Base-by-base conservation (phyloP, 2,888 invertebrate species). In the Drosophila emarginata region DNA sequence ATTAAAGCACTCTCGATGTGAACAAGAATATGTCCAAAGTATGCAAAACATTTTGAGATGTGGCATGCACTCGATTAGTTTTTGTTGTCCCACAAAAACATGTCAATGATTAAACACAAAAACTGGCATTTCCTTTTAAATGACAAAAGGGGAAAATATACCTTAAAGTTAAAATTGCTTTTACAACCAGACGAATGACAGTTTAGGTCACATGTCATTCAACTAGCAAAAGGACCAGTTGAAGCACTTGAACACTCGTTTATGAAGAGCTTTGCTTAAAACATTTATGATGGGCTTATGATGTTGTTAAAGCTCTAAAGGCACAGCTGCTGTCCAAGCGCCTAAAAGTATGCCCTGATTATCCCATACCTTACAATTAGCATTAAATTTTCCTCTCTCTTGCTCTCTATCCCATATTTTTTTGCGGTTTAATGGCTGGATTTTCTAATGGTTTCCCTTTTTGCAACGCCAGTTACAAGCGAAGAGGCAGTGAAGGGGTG, bases 191-290 rank as follows among this genome's bases (percentile, higher is more conserved):
- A 65, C 74, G 72, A 81, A 76, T 80, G 70, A 62, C 75, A 72
- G 72, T 80, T 69, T 53, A 61, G 81, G 77, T 72, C 72, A 72
- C 68, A 86, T 69, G 80, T 79, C 79, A 80, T 80, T 79, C 77
- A 74, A 61, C 61, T 69, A 65, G 66, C 61, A 75, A 66, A 66
- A 84, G 70, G 77, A 77, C 67, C 56, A 50, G 52, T 60, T 61
- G 64, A 67, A 70, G 64, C 79, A 67, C 68, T 60, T 71, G 66
- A n/a, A n/a, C n/a, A n/a, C 59, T 63, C 54, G 72, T 53, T 64
- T 72, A 65, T 64, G 60, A 15, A n/a, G 14, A 36, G 32, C 45
- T 28, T 28, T 39, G 50, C 58, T 57, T 78, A 66, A 72, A 73
- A 72, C 67, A 76, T 78, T 75, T 67, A 78, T 64, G 36, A 76